These are phyloP conservation scores for Murina feae DNA, from an alignment of 2,113 vertebrate species.

Conservation along the genomic window DNA sequence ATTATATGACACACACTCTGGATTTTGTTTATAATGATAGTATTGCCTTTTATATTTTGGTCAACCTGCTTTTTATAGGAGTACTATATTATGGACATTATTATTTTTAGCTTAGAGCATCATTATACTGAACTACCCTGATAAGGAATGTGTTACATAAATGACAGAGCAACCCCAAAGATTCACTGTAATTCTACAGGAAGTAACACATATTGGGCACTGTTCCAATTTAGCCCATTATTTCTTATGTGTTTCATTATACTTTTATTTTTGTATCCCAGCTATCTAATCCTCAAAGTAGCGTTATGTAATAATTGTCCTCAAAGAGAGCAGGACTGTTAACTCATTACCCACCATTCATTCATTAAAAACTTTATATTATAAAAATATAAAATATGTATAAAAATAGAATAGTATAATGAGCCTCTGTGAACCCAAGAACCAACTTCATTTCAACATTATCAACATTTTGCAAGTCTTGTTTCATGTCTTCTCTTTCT, in stretches of 20 bases:
- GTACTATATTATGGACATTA: background rate
- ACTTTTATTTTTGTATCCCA: background rate
- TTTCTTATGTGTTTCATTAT: slow-evolving; percentile 9
- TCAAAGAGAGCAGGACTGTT: background rate
- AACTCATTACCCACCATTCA: background rate
- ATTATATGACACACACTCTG: background rate
- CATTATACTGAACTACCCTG: background rate
- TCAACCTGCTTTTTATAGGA: background rate
- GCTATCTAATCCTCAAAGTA: background rate
- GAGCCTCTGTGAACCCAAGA: background rate
- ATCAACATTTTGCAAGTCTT: background rate
- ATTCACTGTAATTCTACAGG: background rate
- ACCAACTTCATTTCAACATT: background rate
- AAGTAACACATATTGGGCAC: background rate
- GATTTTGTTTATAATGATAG: background rate
- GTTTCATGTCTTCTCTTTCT: background rate
- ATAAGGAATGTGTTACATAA: background rate
- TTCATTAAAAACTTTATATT: background rate
- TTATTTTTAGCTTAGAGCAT: background rate
- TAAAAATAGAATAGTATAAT: background rate
- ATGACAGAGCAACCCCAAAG: background rate
- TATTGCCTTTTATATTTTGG: slow-evolving; percentile 27
- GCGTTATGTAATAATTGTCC: background rate
- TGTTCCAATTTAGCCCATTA: background rate
- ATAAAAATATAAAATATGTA: background rate